Base-by-base conservation (phyloP, 2,797 vertebrate species). In the Brotula barbata region DNA sequence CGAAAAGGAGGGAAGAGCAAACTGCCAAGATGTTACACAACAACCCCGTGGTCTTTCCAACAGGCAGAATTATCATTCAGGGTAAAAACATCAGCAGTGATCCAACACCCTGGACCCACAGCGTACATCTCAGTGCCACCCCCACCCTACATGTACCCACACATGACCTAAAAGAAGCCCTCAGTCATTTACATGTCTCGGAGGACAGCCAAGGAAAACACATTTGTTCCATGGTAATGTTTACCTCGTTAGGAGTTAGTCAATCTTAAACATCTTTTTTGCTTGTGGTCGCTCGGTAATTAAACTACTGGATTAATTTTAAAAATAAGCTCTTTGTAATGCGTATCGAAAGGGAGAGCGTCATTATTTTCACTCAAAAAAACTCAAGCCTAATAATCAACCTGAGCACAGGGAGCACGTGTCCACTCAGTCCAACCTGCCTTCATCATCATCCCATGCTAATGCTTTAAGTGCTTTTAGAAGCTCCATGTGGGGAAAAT, bases 11-110 rank as follows among this genome's bases (percentile, higher is more conserved):
- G 64, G 81, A 73, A 22, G 48, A 81, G 73, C 66, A 72, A 83
- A 81, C 54, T 74, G 87, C 85, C 87, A 90, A 83, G 74, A 86
- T 80, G 83, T 88, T 89, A 78, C 87, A 86, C 89, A 89, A 89
- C 86, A 83, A 85, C 68, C 83, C 33, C 54, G 62, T 66, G 81
- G 82, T 87, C 85, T 85, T 75, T 89, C 87, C 87, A 90, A 83
- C 77, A 80, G 80, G 85, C 80, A 76, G 80, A 80, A 82, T 84
- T 84, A 86, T 81, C 81, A 89, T 86, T 86, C 90, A 87, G 80
- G 76, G 85, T 73, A 75, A 82, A 86, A 85, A 78, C 77, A 81
- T 75, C 81, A 65, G 69, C 66, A 77, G 58, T 42, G 53, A 77
- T 83, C 80, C 86, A 82, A 83, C 68, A 71, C 47, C 64, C 52